Base-by-base conservation (phyloP, 1,140 invertebrate genomes). In the Melitaea cinxia region DNA sequence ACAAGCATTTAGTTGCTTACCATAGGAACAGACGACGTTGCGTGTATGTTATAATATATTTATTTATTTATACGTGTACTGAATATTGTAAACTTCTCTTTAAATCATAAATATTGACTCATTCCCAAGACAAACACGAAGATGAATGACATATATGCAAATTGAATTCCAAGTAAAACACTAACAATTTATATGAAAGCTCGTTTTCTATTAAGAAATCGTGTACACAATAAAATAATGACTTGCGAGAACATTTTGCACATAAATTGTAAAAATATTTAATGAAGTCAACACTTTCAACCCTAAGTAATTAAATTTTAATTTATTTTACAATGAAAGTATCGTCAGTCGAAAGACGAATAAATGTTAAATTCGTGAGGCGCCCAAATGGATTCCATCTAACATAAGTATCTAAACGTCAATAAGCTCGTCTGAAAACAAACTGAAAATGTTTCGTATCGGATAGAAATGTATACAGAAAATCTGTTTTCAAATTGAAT, bases 311-410 rank as follows among this genome's bases (percentile, higher is more conserved):
- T 17, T 49, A 59, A 59, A 49, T 59, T 12, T 35, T 37, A 49
- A 56, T 63, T 19, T 63, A 56, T 56, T 63, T 12, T 35, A 56
- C 42, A 63, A 56, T 28, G 42, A 35, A 61, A 39, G 7, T 15
- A 45, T 45, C 30, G 53, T 63, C 52, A 56, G 52, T 39, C 28
- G 5, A 42, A 45, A 47, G 26, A 37, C 37, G 12, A 63, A 64
- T 73, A 71, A 70, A 65, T 64, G 47, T 59, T 65, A 71, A 63
- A 71, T 68, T 72, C 55, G 67, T 58, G 53, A 70, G 64, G 57
- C 66, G 35, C 67, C 58, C 65, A 76, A 79, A 75, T 75, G 64
- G 54, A 80, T 77, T 75, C 74, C 61, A 78, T 76, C 54, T 61
- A n/a, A n/a, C n/a, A n/a, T n/a, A 61, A 68, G 60, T 69, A 65